phyloP scores from a whole-genome alignment of 1,140 invertebrate species.

The Lucilia sericata region DNA sequence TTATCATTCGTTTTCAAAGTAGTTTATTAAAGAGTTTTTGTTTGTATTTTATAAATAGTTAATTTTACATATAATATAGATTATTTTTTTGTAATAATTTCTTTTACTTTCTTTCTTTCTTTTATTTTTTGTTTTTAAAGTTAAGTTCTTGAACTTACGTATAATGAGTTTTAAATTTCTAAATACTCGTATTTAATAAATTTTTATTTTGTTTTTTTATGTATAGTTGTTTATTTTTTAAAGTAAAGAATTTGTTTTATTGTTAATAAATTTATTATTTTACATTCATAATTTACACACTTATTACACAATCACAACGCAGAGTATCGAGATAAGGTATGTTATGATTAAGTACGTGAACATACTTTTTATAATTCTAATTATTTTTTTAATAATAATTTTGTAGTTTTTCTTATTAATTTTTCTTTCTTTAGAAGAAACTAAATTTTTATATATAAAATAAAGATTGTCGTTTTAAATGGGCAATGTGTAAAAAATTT shows the following conservation, averaged over 20 bases:
- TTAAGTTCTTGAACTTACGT: conserved; percentile 40
- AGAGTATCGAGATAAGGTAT: conserved; percentile 60
- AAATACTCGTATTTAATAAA: conserved; percentile 21
- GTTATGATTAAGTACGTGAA: conserved; percentile 22
- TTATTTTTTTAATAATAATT: conserved; percentile 24
- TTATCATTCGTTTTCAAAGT: conserved; percentile 66
- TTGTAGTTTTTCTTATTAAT: conserved; percentile 2
- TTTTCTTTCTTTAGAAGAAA: background rate
- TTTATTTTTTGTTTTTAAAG: background rate
- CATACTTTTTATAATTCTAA: conserved; percentile 21
- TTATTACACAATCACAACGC: conserved; percentile 68
- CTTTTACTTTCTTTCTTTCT: conserved; percentile 24
- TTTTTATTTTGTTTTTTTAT: background rate
- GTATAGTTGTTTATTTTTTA: conserved; percentile 11
- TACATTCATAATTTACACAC: conserved; percentile 53
- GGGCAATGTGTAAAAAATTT: background rate
- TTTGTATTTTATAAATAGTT: too few species aligned
- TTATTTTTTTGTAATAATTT: background rate
- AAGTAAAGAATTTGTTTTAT: conserved; percentile 13
- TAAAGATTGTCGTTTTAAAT: conserved; percentile 7
- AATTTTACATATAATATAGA: background rate
- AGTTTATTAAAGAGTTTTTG: conserved; percentile 29
- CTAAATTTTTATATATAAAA: conserved; percentile 13
- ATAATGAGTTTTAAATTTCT: conserved; percentile 41
- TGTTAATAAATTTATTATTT: conserved; percentile 27